Evolutionary conservation across 2,888 invertebrate species (phyloP).

Genomic region (Polymixis lichenea): DNA sequence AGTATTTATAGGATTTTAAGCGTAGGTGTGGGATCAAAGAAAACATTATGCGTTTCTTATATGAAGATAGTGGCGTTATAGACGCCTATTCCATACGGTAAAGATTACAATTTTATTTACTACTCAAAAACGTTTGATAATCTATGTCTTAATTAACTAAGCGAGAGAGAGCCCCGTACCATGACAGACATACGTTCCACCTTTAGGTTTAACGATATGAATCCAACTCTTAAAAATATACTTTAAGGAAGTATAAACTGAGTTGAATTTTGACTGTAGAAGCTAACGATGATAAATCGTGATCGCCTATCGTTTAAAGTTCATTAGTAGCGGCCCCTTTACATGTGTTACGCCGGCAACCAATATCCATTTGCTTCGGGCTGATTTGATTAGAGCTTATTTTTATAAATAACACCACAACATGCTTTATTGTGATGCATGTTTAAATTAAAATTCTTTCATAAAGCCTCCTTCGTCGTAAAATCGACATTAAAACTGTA

Average conservation of each 20-base stretch:
- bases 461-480: slow-evolving; percentile 68
- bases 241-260: slow-evolving; percentile 46
- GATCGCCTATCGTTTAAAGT: slow-evolving; percentile 68
- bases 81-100: slow-evolving; percentile 86
- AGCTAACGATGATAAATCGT: slow-evolving; percentile 56
- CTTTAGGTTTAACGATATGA: slow-evolving; percentile 54
- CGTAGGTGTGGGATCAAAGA: slow-evolving; percentile 89
- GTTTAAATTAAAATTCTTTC: slow-evolving; percentile 62
- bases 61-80: slow-evolving; percentile 87
- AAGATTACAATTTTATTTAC: slow-evolving; percentile 90
- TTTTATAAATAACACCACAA: slow-evolving; percentile 75
- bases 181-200: slow-evolving; percentile 69
- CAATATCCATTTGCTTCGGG: slow-evolving; percentile 86
- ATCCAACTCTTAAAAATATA: slow-evolving; percentile 41
- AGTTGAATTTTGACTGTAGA: slow-evolving; percentile 49
- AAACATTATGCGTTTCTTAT: slow-evolving; percentile 84
- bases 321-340: slow-evolving; percentile 82
- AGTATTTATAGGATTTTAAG: slow-evolving; percentile 82
- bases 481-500: slow-evolving; percentile 73
- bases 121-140: slow-evolving; percentile 89
- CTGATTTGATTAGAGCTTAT: slow-evolving; percentile 84
- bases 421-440: slow-evolving; percentile 64
- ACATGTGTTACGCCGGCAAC: slow-evolving; percentile 87
- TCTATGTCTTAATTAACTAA: slow-evolving; percentile 90
- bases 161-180: slow-evolving; percentile 82